Evolutionary conservation across 2,888 invertebrate species (phyloP).

Genomic region (Rotaria magnacalcarata): DNA sequence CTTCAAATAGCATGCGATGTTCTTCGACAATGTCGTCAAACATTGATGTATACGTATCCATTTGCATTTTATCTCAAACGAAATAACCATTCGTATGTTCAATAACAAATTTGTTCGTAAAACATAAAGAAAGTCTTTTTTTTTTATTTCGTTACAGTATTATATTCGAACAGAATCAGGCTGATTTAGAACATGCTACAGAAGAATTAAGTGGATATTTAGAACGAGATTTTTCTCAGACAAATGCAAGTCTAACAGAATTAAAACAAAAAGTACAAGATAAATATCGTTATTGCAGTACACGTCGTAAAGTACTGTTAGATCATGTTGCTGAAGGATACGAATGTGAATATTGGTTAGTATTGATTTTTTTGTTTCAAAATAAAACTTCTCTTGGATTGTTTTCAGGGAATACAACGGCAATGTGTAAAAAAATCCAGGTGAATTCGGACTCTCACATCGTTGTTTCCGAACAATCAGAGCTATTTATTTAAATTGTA

Average conservation of each 20-base stretch:
- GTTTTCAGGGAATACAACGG: not conserved
- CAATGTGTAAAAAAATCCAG: not conserved
- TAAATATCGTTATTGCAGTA: constrained; percentile 96
- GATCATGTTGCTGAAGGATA: constrained; percentile 98
- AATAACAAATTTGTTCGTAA: not conserved
- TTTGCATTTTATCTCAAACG: constrained; percentile 96
- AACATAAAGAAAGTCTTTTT: not conserved
- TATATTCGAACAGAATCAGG: constrained; percentile 75
- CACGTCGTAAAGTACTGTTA: constrained; percentile 84
- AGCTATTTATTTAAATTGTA: not conserved
- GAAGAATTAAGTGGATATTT: constrained; percentile 94
- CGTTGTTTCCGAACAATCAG: not conserved
- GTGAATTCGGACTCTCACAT: not conserved
- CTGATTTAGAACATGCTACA: constrained; percentile 91
- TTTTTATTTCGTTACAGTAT: not conserved
- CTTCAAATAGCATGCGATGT: constrained; percentile 78
- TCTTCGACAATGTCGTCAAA: constrained; percentile 89
- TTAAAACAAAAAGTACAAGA: constrained; percentile 98
- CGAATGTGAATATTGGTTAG: constrained; percentile 90
- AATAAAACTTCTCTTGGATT: not conserved
- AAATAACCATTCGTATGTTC: constrained; percentile 78
- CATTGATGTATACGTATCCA: constrained; percentile 97
- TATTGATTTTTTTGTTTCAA: not conserved
- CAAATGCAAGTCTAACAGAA: constrained; percentile 76
- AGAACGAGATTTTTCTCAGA: constrained; percentile 92